Conservation (phyloP, 2,888 invertebrate species). For the Phengaris alcon region DNA sequence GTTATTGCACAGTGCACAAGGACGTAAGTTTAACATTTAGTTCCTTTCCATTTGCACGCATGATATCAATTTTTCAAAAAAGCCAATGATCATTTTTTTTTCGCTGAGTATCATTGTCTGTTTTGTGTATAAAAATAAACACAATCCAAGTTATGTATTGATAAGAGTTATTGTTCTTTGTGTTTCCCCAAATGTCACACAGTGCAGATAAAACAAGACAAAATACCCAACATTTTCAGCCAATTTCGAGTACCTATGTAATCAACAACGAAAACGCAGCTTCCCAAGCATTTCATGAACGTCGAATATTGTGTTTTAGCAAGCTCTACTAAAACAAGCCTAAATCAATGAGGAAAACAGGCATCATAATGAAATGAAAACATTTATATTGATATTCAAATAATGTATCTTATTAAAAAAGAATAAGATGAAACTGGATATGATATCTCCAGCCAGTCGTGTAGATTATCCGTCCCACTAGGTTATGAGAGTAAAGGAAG, state of each 20-base stretch:
- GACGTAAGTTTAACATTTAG: conserved; percentile 16
- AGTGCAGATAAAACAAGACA: neutral
- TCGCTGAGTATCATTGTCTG: neutral
- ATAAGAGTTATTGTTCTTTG: neutral
- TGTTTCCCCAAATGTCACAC: neutral
- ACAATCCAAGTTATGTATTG: neutral
- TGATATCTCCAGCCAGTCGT: too few species aligned
- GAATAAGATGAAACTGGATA: too few species aligned
- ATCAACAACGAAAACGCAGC: neutral
- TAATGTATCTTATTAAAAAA: neutral
- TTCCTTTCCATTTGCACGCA: conserved; percentile 25
- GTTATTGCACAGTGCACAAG: conserved; percentile 10
- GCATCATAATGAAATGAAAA: conserved; percentile 1
- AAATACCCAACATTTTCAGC: neutral
- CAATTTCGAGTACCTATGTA: neutral
- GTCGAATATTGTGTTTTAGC: neutral
- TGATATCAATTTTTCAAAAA: neutral
- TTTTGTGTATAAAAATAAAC: conserved; percentile 15
- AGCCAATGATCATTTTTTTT: neutral
- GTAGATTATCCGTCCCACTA: too few species aligned
- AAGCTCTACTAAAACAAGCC: neutral
- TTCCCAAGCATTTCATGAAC: neutral
- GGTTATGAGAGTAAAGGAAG: too few species aligned
- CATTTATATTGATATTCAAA: neutral
- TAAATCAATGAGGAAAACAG: neutral